These are phyloP conservation scores for Synergus gifuensis DNA, from an alignment of 2,888 invertebrate species.

Conservation along the genomic window DNA sequence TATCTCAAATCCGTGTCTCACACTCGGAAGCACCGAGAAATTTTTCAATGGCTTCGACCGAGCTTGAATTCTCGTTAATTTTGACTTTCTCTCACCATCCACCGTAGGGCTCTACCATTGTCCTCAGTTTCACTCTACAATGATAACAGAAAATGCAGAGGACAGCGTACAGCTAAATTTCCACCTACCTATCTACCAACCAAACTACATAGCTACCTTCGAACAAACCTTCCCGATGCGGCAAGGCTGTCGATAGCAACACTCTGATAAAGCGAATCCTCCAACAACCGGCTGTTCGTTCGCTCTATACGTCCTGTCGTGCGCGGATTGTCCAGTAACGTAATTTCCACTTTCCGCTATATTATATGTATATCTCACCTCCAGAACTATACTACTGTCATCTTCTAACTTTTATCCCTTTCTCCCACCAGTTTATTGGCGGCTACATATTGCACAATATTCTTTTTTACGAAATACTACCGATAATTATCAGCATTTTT, in stretches of 20 bases:
- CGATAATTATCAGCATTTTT: slow-evolving; percentile 44
- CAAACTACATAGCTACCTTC: slow-evolving; percentile 39
- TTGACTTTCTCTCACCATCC: slow-evolving; percentile 75
- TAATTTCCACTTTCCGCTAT: slow-evolving; percentile 65
- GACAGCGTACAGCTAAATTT: slow-evolving; percentile 60
- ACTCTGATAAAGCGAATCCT: slow-evolving; percentile 73
- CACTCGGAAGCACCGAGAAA: slow-evolving; percentile 67
- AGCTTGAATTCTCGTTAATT: slow-evolving; percentile 77
- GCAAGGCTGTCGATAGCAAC: slow-evolving; percentile 74
- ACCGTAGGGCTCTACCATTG: slow-evolving; percentile 60
- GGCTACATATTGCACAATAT: slow-evolving; percentile 46
- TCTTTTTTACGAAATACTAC: slow-evolving; percentile 44
- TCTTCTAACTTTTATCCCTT: slow-evolving; percentile 43
- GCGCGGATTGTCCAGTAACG: slow-evolving; percentile 61
- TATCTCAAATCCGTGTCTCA: slow-evolving; percentile 67
- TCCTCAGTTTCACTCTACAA: slow-evolving; percentile 70
- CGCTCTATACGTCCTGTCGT: slow-evolving; percentile 45
- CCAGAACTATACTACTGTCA: slow-evolving; percentile 37
- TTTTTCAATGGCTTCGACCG: slow-evolving; percentile 76
- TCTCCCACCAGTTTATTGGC: slow-evolving; percentile 47
- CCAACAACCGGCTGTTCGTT: slow-evolving; percentile 57
- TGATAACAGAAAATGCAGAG: slow-evolving; percentile 76
- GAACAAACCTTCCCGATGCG: slow-evolving; percentile 30
- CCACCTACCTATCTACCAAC: slow-evolving; percentile 45
- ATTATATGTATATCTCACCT: slow-evolving; percentile 39